A percentile compares a stretch with the other conserved stretches of the same genome.
Conservation (phyloP, 2,113 vertebrate species). For the Trematocara unimaculatum region DNA sequence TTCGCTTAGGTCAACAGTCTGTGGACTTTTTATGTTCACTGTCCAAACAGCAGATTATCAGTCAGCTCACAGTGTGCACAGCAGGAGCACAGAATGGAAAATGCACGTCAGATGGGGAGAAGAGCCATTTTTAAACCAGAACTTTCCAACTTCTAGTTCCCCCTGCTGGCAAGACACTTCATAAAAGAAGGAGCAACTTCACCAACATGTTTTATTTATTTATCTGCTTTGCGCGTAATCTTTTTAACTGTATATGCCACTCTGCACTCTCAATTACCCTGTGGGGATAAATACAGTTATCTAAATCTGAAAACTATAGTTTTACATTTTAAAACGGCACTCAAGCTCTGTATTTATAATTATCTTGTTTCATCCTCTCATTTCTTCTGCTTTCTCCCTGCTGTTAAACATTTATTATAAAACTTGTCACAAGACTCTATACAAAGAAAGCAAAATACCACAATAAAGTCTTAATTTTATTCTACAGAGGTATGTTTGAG, state of each 20-base stretch:
- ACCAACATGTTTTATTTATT: neutral
- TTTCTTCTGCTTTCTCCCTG: neutral
- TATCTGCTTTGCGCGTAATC: neutral
- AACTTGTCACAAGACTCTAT: neutral
- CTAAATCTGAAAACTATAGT: neutral
- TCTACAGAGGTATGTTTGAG: neutral
- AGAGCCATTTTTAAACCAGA: conserved; percentile 28
- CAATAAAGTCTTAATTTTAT: neutral
- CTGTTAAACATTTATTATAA: neutral
- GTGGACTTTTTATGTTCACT: neutral
- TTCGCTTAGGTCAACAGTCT: neutral
- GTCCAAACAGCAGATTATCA: conserved; percentile 18
- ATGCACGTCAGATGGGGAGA: neutral
- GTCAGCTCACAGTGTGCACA: neutral
- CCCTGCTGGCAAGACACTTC: conserved; percentile 24
- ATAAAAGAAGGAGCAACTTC: neutral
- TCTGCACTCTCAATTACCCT: neutral
- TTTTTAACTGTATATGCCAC: neutral
- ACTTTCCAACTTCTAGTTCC: conserved; percentile 32
- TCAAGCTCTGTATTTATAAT: neutral
- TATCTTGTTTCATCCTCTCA: neutral
- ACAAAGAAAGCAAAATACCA: neutral
- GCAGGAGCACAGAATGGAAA: conserved; percentile 34
- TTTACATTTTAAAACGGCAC: neutral
- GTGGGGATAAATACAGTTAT: neutral